Base-by-base conservation (phyloP, 2,113 vertebrate genomes). In the Erpornis zantholeuca region DNA sequence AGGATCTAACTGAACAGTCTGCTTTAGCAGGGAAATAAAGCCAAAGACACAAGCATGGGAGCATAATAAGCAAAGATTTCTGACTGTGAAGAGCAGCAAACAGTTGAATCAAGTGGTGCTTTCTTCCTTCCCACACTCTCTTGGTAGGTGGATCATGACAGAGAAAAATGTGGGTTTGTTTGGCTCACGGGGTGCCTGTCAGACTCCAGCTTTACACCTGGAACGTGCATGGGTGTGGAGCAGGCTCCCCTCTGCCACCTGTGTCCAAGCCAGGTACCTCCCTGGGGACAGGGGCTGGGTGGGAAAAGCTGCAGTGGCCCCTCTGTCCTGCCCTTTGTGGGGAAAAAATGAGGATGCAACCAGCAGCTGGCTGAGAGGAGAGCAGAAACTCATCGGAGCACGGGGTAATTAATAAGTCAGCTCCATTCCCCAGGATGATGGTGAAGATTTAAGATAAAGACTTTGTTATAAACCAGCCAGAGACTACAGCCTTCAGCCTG, bases 401-500 rank as follows among this genome's bases (percentile, higher is more conserved):
- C 29, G 13, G 33, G 23, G 40, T 24, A 92, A 90, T 90, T 92
- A 88, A 72, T 57, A 80, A 72, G 92, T 49, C 66, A 86, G 54
- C 82, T 94, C 63, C 27, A 29, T 40, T 68, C 45, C 53, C 42
- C 42, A 54, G 73, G 54, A 82, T 1, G 3, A 33, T 54, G 33
- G 33, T n/a, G 57, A 54, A 59, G 77, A 75, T 78, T 91, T 71
- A 59, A 86, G 76, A 60, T 4, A 70, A 36, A 77, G 68, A 15
- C 35, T 86, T 78, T 13, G 33, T 56, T 64, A 42, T 63, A 73
- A 95, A 76, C 25, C 59, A 82, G 29, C 16, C 64, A 69, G 47
- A 40, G 45, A 38, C 47, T 29, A 18, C 54, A 87, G 31, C 36
- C 56, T 90, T 71, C 82, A 75, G 68, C 40, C 31, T 86, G 86